Base-by-base conservation (phyloP, 2,113 vertebrate species). In the Beaufortia kweichowensis region DNA sequence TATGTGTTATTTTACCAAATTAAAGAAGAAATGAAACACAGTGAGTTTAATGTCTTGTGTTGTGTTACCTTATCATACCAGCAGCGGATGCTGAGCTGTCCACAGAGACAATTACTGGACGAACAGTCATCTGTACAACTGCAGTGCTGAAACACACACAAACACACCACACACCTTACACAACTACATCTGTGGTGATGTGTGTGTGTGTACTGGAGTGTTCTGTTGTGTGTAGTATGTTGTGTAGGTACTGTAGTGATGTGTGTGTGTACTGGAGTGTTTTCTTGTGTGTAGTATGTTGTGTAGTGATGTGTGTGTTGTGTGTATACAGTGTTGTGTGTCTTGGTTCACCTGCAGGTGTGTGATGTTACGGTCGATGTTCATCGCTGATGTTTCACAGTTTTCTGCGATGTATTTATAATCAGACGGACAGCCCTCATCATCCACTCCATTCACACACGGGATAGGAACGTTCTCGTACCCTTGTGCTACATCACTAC, bases 391-490 rank as follows among this genome's bases (percentile, higher is more conserved):
- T 0, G 95, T 97, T 87, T 97, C 95, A 0, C 95, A 97, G 91
- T 96, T 97, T 85, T 97, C 95, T 0, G 95, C 94, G 76, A 97
- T 92, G 60, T 97, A 97, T 78, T 97, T 97, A 82, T 96, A 97
- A 81, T 96, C 95, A 1, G 94, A 94, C 0, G 95, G 95, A 77
- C 93, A 94, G 0, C 91, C 93, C 62, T 97, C 95, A 0, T 94
- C 93, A 0, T 97, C 95, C 84, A 97, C 95, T 0, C 93, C 92
- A 0, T 97, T 97, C 67, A 97, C 95, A 21, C 95, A 96, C 4
- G 95, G 95, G 17, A 97, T 97, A 0, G 95, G 95, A 0, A 95
- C 93, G 0, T 95, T 95, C 87, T 97, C 95, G 0, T 97, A 96
- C 24, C 95, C 95, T 71, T 95, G 94, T 0, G 95, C 95, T 0